Conservation (phyloP, 2,888 invertebrate species). For the Coelopa pilipes region DNA sequence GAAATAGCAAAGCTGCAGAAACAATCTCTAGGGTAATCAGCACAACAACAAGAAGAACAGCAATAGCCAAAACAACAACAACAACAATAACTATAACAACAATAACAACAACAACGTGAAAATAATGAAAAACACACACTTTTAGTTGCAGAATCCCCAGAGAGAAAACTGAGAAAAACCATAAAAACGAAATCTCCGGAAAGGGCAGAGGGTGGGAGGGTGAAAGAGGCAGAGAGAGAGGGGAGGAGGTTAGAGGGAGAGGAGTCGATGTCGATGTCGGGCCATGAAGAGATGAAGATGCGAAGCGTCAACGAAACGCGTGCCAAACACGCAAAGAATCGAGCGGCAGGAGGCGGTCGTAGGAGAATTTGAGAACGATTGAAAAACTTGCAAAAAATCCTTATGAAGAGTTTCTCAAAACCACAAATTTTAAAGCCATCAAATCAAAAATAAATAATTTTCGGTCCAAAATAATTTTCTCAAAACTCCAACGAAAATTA, state of each 20-base stretch:
- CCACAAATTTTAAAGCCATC: no score
- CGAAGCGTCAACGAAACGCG: conserved; percentile 27
- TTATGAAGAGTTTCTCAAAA: no score
- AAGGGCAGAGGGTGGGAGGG: not conserved
- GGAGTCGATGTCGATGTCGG: no score
- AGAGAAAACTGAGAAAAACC: not conserved
- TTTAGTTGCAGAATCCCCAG: conserved; percentile 12
- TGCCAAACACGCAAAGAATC: conserved; percentile 27
- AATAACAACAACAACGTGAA: not conserved
- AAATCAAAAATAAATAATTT: no score
- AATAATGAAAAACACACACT: conserved; percentile 20
- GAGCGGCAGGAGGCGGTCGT: not conserved
- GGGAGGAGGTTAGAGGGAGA: not conserved
- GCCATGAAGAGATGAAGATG: not conserved
- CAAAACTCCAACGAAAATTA: no score
- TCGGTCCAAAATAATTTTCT: no score
- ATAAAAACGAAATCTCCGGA: conserved; percentile 2
- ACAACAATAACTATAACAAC: not conserved
- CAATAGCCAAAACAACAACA: no score
- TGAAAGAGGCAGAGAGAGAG: not conserved
- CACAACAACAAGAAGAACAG: not conserved
- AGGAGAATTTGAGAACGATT: not conserved
- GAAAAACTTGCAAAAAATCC: no score
- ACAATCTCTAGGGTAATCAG: conserved; percentile 30
- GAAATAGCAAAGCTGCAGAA: conserved; percentile 24